phyloP scores from a whole-genome alignment of 2,797 vertebrate genomes.

The Galagoides demidoff region DNA sequence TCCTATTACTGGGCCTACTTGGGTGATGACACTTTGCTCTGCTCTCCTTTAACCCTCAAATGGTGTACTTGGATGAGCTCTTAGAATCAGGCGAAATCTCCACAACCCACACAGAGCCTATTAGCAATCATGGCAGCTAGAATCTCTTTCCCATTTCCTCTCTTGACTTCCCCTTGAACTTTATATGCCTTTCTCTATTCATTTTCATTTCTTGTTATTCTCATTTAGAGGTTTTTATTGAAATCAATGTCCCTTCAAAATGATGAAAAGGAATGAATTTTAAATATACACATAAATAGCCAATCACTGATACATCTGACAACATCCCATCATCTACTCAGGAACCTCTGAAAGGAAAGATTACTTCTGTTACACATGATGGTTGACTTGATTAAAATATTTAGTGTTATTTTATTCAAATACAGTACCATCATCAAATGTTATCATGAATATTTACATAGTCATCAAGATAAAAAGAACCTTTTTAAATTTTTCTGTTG shows the following conservation, averaged over 20 bases:
- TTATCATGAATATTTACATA: conserved; percentile 75
- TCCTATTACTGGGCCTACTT: not conserved
- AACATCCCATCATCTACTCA: conserved; percentile 79
- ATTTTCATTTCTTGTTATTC: conserved; percentile 40
- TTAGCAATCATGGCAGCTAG: not conserved
- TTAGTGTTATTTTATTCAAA: conserved; percentile 72
- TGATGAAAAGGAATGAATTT: conserved; percentile 80
- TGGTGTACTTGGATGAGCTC: not conserved
- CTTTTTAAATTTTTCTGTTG: conserved; percentile 55
- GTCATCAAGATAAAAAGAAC: conserved; percentile 49
- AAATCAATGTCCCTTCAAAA: conserved; percentile 79
- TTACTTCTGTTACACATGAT: conserved; percentile 73
- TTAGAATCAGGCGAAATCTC: not conserved
- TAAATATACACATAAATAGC: conserved; percentile 81
- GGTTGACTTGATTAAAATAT: conserved; percentile 84
- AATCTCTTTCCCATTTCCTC: conserved; percentile 6
- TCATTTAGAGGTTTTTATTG: conserved; percentile 79
- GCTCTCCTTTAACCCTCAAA: not conserved
- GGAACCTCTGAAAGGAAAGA: conserved; percentile 71
- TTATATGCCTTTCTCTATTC: conserved; percentile 1
- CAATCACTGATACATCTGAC: conserved; percentile 78
- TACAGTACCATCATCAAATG: conserved; percentile 59
- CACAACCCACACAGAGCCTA: not conserved
- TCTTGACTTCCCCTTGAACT: conserved; percentile 68
- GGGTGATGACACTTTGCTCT: not conserved